Evolutionary conservation across 2,797 vertebrate species (phyloP).

Genomic region (Labeo calbasu): DNA sequence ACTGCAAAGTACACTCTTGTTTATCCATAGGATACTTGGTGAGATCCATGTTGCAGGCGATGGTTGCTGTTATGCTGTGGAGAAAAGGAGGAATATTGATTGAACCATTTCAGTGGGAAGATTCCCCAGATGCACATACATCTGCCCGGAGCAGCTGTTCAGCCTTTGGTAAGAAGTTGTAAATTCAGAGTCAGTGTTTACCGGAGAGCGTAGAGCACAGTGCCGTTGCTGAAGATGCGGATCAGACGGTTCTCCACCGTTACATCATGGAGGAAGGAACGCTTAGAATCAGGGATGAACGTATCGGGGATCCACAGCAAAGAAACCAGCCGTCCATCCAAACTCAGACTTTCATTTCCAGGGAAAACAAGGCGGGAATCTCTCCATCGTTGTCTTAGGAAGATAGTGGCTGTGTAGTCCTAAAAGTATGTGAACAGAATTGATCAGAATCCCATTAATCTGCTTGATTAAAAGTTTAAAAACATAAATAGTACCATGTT

Average conservation of each 20-base stretch:
- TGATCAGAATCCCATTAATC: not conserved
- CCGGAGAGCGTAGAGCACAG: slow-evolving; percentile 88
- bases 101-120: slow-evolving; percentile 5
- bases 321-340: slow-evolving; percentile 90
- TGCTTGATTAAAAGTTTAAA: not conserved
- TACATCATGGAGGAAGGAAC: slow-evolving; percentile 90
- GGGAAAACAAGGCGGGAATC: slow-evolving; percentile 87
- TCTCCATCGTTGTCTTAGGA: slow-evolving; percentile 88
- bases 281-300: slow-evolving; percentile 92
- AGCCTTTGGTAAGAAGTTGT: slow-evolving; percentile 19
- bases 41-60: slow-evolving; percentile 92
- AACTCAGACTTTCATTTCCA: slow-evolving; percentile 89
- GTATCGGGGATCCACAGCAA: slow-evolving; percentile 91
- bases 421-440: slow-evolving; percentile 53
- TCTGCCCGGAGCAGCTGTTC: slow-evolving; percentile 24
- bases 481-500: slow-evolving; percentile 81
- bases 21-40: slow-evolving; percentile 94
- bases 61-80: slow-evolving; percentile 87
- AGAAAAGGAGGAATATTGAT: slow-evolving; percentile 44
- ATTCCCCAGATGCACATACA: slow-evolving; percentile 6
- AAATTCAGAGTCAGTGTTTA: slow-evolving; percentile 54
- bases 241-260: slow-evolving; percentile 91
- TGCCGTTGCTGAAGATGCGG: slow-evolving; percentile 91
- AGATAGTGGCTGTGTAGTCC: slow-evolving; percentile 93
- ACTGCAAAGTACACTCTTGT: slow-evolving; percentile 89